Percentiles rank a stretch among this genome's conserved stretches.
phyloP scores from a whole-genome alignment of 2,888 invertebrate genomes.

The Pollenia angustigena region DNA sequence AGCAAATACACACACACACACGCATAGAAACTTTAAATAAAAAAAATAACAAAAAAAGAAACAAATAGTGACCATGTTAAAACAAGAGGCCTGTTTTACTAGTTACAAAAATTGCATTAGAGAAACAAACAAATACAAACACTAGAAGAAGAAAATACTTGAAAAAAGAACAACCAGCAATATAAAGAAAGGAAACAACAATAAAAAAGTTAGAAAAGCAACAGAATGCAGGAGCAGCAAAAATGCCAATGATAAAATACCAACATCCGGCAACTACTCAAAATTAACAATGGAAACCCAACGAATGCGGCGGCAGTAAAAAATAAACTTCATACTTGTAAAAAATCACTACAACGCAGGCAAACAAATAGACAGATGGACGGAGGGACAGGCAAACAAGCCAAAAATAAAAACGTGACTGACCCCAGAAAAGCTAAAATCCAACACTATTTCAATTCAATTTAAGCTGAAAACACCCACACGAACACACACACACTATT shows the following conservation, averaged over 20 bases:
- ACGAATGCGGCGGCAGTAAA: slow-evolving; percentile 65
- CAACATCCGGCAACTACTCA: slow-evolving; percentile 76
- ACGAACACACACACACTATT: slow-evolving; percentile 5
- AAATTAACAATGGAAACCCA: slow-evolving; percentile 77
- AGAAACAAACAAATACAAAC: slow-evolving; percentile 69
- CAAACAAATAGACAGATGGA: slow-evolving; percentile 19
- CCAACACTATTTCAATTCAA: slow-evolving; percentile 82
- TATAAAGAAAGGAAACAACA: slow-evolving; percentile 19
- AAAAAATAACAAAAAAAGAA: slow-evolving; percentile 17
- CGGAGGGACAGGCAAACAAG: neutral
- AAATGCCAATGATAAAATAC: slow-evolving; percentile 72
- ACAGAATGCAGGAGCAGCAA: slow-evolving; percentile 58
- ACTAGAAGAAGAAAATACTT: slow-evolving; percentile 49
- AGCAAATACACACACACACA: slow-evolving; percentile 5
- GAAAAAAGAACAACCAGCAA: slow-evolving; percentile 52
- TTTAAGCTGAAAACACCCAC: slow-evolving; percentile 50
- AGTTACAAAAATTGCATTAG: slow-evolving; percentile 75
- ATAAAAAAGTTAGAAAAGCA: slow-evolving; percentile 29
- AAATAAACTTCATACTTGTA: slow-evolving; percentile 58
- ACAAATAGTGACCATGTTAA: slow-evolving; percentile 60
- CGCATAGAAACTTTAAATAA: neutral
- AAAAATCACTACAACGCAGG: slow-evolving; percentile 66
- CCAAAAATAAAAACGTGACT: slow-evolving; percentile 69
- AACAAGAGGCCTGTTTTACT: slow-evolving; percentile 44
- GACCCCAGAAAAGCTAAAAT: slow-evolving; percentile 73